phyloP scores from a whole-genome alignment of 2,797 vertebrate species.

The Eurystomus glaucurus region DNA sequence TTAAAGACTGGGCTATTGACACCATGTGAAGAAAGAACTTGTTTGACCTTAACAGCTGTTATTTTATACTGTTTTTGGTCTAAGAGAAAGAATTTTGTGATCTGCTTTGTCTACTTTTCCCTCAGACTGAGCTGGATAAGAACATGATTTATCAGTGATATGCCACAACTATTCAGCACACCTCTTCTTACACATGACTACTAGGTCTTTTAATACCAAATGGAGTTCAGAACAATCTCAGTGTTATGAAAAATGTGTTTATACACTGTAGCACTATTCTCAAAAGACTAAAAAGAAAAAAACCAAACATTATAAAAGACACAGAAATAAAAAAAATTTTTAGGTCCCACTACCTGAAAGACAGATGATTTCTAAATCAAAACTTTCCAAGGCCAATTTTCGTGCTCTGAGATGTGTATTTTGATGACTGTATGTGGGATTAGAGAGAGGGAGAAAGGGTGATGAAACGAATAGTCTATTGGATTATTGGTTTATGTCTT shows the following conservation, averaged over 20 bases:
- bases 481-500: neutral
- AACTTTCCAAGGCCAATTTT: neutral
- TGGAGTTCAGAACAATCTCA: neutral
- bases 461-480: neutral
- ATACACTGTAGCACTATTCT: neutral
- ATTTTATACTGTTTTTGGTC: neutral
- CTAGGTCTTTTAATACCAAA: neutral
- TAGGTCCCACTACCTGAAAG: neutral
- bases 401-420: neutral
- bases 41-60: neutral
- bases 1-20: neutral
- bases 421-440: neutral
- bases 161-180: neutral
- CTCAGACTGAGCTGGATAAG: conserved; percentile 16
- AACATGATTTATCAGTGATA: neutral
- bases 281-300: neutral
- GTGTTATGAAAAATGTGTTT: neutral
- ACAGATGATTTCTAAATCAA: neutral
- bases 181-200: neutral
- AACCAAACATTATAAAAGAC: neutral
- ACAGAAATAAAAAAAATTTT: neutral
- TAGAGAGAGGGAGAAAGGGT: neutral
- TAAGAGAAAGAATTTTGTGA: neutral
- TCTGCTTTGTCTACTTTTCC: neutral
- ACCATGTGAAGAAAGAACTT: neutral